These are phyloP conservation scores for Delia radicum DNA, from an alignment of 1,140 invertebrate genomes.

Conservation along the genomic window DNA sequence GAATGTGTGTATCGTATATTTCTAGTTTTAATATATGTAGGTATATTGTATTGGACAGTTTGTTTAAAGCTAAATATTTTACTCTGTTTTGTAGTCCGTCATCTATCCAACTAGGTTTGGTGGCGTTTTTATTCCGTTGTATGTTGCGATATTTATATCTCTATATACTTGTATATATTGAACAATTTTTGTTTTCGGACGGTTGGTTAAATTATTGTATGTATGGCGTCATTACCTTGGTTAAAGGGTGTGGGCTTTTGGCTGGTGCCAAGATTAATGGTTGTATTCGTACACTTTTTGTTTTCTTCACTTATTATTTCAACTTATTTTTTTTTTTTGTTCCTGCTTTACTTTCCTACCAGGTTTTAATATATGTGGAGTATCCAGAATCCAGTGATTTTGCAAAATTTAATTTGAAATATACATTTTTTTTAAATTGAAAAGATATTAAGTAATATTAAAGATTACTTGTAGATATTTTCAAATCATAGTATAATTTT, in stretches of 20 bases:
- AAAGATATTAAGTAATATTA: too few relatives aligned
- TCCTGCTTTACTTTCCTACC: too few relatives aligned
- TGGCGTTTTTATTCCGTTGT: neutral
- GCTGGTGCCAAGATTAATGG: conserved; percentile 21
- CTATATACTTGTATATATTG: neutral
- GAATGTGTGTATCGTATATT: neutral
- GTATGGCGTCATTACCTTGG: conserved; percentile 21
- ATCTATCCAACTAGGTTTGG: neutral
- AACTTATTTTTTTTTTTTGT: neutral
- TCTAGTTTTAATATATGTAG: neutral
- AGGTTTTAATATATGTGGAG: too few relatives aligned
- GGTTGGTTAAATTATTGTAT: conserved; percentile 6
- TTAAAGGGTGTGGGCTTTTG: conserved; percentile 14
- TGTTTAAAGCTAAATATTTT: neutral
- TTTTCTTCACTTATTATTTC: neutral
- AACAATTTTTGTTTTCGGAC: neutral
- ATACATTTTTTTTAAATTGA: too few relatives aligned
- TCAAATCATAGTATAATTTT: too few relatives aligned
- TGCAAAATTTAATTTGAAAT: too few relatives aligned
- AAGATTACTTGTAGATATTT: too few relatives aligned
- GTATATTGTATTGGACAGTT: neutral
- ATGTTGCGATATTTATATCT: neutral
- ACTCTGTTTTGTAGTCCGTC: neutral
- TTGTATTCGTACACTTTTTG: neutral
- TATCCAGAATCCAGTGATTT: too few relatives aligned